Conservation (phyloP, 2,797 vertebrate species). For the Columba guinea region DNA sequence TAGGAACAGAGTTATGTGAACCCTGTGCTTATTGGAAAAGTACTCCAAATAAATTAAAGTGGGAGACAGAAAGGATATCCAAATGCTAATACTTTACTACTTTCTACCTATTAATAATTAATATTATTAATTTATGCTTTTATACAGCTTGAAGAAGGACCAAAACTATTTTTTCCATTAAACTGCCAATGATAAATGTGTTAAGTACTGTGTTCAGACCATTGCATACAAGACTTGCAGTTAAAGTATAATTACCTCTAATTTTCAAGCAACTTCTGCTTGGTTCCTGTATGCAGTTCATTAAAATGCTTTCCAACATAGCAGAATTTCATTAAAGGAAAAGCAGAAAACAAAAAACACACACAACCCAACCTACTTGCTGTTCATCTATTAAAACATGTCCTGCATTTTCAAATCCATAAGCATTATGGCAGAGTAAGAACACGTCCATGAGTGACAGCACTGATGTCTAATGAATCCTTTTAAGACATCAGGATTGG, state of each 20-base stretch:
- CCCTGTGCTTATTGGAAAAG: neutral
- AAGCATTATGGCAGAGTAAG: neutral
- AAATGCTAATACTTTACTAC: neutral
- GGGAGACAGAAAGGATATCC: neutral
- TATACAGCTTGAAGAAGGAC: neutral
- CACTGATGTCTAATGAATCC: neutral
- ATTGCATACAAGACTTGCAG: neutral
- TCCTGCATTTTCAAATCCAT: neutral
- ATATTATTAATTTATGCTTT: neutral
- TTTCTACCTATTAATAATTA: neutral
- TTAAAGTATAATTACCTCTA: slow-evolving; percentile 36
- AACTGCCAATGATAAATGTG: neutral
- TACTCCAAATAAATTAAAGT: neutral
- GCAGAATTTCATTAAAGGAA: neutral
- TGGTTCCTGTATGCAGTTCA: slow-evolving; percentile 23
- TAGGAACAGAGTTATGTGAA: neutral
- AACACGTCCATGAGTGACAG: neutral
- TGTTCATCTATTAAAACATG: neutral
- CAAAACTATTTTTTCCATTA: neutral
- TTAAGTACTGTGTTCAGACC: neutral
- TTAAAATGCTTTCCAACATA: slow-evolving; percentile 39
- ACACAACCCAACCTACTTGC: neutral
- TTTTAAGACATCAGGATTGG: neutral
- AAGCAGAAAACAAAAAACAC: neutral
- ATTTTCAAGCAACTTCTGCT: slow-evolving; percentile 38